A percentile compares a stretch with the other conserved stretches of the same genome.
Conservation (phyloP, 1,140 invertebrate species). For the Maconellicoccus hirsutus region DNA sequence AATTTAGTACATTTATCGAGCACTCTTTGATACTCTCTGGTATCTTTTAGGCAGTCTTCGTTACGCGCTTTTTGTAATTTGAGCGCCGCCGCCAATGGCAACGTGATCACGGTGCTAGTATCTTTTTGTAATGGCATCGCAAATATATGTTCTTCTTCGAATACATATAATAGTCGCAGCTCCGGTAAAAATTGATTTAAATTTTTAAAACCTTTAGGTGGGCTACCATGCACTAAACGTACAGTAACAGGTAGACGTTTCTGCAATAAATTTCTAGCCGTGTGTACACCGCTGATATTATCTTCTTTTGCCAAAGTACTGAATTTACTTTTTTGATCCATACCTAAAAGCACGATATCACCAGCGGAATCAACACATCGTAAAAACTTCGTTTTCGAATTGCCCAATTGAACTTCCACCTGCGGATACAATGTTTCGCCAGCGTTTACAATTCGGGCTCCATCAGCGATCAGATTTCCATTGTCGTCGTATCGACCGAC, state of each 20-base stretch:
- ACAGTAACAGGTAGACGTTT: constrained; percentile 84
- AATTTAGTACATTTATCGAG: constrained; percentile 66
- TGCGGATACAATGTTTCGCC: constrained; percentile 65
- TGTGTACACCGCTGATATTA: constrained; percentile 85
- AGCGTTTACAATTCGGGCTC: constrained; percentile 48
- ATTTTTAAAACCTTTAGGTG: constrained; percentile 63
- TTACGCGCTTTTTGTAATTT: constrained; percentile 76
- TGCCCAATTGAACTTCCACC: constrained; percentile 49
- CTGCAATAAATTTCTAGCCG: constrained; percentile 67
- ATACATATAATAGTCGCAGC: constrained; percentile 61
- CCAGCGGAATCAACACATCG: constrained; percentile 75
- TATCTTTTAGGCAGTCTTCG: constrained; percentile 61
- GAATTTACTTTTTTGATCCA: constrained; percentile 80
- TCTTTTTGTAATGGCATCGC: constrained; percentile 72
- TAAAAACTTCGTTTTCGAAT: constrained; percentile 51
- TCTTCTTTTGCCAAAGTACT: constrained; percentile 79
- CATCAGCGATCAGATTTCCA: constrained; percentile 54
- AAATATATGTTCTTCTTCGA: constrained; percentile 72
- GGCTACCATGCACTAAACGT: constrained; percentile 73
- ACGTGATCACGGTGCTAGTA: constrained; percentile 57
- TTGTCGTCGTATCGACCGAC: constrained; percentile 52
- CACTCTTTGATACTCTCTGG: constrained; percentile 67
- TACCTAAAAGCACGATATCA: constrained; percentile 64
- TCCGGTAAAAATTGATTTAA: constrained; percentile 69
- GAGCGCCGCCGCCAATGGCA: constrained; percentile 72